Conservation (phyloP, 2,888 invertebrate genomes). For the Eurytoma adleriae region DNA sequence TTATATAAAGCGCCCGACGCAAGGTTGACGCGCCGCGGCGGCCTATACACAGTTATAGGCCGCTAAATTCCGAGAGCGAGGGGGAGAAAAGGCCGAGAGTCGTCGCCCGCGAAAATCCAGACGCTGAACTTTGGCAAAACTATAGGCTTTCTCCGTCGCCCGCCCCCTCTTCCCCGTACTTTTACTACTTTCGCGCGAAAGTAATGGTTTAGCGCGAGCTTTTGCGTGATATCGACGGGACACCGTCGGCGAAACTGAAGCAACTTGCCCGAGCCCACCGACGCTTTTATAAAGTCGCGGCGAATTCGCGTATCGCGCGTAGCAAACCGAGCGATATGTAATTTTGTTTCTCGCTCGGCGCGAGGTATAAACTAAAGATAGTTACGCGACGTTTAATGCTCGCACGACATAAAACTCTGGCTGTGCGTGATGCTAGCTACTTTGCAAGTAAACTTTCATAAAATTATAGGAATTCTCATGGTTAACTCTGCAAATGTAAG, state of each 20-base stretch:
- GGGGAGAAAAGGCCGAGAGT: neutral
- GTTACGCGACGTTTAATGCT: neutral
- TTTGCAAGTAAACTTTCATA: no score
- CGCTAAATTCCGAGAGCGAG: conserved; percentile 21
- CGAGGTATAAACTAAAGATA: neutral
- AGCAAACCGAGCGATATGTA: neutral
- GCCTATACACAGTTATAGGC: conserved; percentile 13
- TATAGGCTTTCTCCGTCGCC: neutral
- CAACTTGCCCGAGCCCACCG: neutral
- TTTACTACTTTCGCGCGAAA: neutral
- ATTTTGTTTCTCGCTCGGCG: neutral
- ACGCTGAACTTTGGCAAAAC: conserved; percentile 39
- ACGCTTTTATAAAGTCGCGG: no score
- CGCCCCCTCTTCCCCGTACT: neutral
- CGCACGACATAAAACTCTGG: no score
- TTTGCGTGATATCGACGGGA: neutral
- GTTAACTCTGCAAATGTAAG: no score
- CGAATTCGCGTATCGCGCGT: no score
- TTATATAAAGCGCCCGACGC: conserved; percentile 60
- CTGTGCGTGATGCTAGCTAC: no score
- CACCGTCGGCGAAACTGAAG: neutral
- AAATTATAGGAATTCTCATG: no score
- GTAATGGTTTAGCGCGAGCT: neutral
- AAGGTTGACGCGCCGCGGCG: conserved; percentile 24
- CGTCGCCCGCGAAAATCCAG: neutral